phyloP scores from a whole-genome alignment of 2,113 vertebrate species.

The Axis porcinus region DNA sequence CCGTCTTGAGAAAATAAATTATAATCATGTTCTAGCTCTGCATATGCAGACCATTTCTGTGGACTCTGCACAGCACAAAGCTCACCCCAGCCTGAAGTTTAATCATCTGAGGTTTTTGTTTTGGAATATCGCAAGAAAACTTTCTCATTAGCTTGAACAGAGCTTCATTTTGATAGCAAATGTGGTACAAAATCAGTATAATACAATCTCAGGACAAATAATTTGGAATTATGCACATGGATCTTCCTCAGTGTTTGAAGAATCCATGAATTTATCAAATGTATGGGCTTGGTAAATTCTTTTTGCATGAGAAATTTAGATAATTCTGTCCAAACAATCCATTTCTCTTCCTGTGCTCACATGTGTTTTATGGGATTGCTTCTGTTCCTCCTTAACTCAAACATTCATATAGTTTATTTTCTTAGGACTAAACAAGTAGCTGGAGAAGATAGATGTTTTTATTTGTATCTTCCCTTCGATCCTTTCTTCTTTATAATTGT shows the following conservation, averaged over 20 bases:
- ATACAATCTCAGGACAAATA: not conserved
- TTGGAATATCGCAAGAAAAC: not conserved
- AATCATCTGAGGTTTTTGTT: not conserved
- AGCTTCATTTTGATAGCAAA: not conserved
- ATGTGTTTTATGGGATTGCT: not conserved
- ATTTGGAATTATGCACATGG: too few relatives aligned
- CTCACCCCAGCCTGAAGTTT: not conserved
- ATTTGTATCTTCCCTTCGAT: not conserved
- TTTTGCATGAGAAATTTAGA: not conserved
- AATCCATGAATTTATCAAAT: not conserved
- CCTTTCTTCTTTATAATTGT: not conserved
- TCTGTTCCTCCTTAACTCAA: not conserved
- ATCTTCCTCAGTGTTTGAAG: not conserved
- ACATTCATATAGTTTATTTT: not conserved
- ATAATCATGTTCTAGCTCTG: not conserved
- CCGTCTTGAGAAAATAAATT: not conserved
- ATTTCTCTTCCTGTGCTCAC: not conserved
- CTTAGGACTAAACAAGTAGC: not conserved
- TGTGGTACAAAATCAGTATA: not conserved
- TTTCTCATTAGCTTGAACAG: not conserved
- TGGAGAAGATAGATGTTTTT: not conserved
- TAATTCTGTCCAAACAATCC: not conserved
- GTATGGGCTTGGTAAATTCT: not conserved
- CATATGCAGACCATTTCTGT: fast-evolving
- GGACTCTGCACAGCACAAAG: fast-evolving